phyloP scores from a whole-genome alignment of 2,113 vertebrate genomes.

The Hirundichthys speculiger region DNA sequence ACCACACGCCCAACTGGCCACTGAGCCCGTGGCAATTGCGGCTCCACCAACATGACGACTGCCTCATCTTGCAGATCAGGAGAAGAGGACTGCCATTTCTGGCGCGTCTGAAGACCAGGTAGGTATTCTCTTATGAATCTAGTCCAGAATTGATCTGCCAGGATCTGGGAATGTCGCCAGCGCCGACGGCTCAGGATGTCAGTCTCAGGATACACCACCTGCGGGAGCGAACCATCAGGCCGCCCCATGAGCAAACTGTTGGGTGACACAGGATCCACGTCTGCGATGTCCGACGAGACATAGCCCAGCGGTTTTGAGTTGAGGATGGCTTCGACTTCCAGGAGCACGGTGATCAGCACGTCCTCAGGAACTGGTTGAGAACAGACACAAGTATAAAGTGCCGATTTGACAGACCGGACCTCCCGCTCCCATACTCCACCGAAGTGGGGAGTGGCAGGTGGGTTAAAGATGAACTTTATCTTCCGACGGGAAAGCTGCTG shows the following conservation, averaged over 20 bases:
- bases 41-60: neutral
- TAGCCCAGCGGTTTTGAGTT: neutral
- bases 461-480: neutral
- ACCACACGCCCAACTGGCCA: too few relatives aligned
- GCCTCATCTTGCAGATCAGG: neutral
- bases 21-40: too few relatives aligned
- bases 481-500: too few relatives aligned
- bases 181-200: neutral
- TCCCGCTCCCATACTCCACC: too few relatives aligned
- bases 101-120: neutral
- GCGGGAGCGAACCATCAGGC: neutral
- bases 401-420: neutral
- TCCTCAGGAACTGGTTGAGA: neutral
- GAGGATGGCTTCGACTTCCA: neutral
- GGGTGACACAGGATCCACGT: neutral
- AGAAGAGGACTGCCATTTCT: slow-evolving; percentile 9
- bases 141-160: slow-evolving; percentile 10
- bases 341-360: neutral
- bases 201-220: neutral
- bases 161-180: slow-evolving; percentile 1
- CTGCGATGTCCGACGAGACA: neutral
- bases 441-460: neutral
- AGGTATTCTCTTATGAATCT: slow-evolving; percentile 9
- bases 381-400: neutral
- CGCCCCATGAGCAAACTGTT: neutral